Evolutionary conservation across 30 jellyfish, hydroid and myxozoan species (phyloP), one percentile per base, ranked within the genome.

Genomic region (Rhopilema esculentum): DNA sequence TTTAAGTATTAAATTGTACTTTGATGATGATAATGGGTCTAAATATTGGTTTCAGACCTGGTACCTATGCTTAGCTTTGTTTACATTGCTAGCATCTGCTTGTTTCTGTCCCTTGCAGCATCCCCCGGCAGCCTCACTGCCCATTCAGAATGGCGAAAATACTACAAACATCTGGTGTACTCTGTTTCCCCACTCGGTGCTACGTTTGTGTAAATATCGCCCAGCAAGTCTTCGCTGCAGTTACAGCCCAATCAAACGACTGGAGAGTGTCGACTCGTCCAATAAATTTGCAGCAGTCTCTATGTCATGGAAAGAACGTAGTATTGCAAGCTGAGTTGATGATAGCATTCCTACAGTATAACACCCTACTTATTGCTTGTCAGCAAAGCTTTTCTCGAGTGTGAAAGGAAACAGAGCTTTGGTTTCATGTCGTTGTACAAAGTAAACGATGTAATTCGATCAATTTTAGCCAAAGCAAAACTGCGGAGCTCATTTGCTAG

Each of bases 301-400:
- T 81, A 65, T 80, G 90, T 66, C 90, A 64, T 80, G 90, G 90
- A 21, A 49, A 30, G 90, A 80, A 16, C 75, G 50, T n/a, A 33
- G 19, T 80, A 57, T 71, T 24, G 64, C 82, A 65, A 22, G 50
- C 90, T 65, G 90, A 80, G 90, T 50, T 66, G 90, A 64, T 80
- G 90, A 80, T 65, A 48, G 80, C 84, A 0, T 19, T 27, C 33
- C 12, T 40, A 24, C 69, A 73, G 84, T 33, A 40, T 28, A 0
- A 24, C 24, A 73, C 84, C 51, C 8, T 20, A 31, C 84, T 17
- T 73, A 31, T 12, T 40, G 57, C 57, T 40, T 40, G 57, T 40
- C 57, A 40, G 57, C 57, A 40, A 40, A 40, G 57, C 57, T 40
- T 40, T 40, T 40, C 57, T 40, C 57, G 57, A 2, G 57, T 40